Base-by-base conservation (phyloP, 2,113 vertebrate genomes). In the Dicrurus megarhynchus region DNA sequence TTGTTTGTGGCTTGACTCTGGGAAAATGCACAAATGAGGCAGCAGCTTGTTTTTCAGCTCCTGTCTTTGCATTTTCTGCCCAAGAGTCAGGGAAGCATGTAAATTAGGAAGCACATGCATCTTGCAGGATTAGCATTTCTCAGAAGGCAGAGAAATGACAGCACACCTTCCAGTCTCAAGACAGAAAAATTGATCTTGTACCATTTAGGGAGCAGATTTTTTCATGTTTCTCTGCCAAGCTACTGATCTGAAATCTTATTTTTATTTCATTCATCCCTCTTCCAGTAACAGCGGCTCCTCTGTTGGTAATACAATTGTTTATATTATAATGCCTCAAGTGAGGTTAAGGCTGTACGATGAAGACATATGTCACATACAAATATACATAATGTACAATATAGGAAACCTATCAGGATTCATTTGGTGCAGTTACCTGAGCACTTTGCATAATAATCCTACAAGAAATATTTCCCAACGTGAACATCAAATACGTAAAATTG, bases 11-110 rank as follows among this genome's bases (percentile, higher is more conserved):
- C 69, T 59, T 84, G 68, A 84, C 86, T 77, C 91, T 95, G 94
- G 91, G 96, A 95, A 96, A 95, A 95, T 50, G 60, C 76, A 94
- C 80, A 89, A 87, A 92, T 16, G 52, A 71, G 39, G 73, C 4
- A 0, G 44, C 44, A 78, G 89, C 93, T 92, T 89, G 89, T 94
- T 95, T 96, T 87, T 89, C 91, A 94, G 80, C 84, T 91, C 74
- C 65, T 79, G 32, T 44, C 84, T 95, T 97, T 95, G 74, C 94
- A 95, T 96, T 75, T 95, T 92, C 73, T 84, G 44, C 80, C 84
- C 20, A 82, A 82, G 61, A 93, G 81, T 32, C 89, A 91, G 69
- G 37, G 74, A 94, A 94, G 47, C 23, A 94, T 82, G 90, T 53
- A 95, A 96, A 95, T 91, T 60, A 93, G 61, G 81, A 78, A 90